phyloP scores from a whole-genome alignment of 2,888 invertebrate genomes.

The Aphrophora alni region DNA sequence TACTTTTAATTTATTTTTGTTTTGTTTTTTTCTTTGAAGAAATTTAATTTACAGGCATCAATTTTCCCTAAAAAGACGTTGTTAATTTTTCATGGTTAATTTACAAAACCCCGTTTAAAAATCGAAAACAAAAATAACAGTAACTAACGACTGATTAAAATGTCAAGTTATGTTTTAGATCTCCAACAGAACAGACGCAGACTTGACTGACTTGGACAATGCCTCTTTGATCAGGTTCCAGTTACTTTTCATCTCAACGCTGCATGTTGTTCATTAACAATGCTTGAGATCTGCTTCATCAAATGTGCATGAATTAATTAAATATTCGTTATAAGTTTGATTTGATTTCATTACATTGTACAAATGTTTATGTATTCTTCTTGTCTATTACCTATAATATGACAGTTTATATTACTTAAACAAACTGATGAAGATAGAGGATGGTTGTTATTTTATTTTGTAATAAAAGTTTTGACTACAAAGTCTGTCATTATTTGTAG shows the following conservation, averaged over 20 bases:
- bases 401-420: not conserved
- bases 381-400: not conserved
- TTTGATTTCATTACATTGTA: not conserved
- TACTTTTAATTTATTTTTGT: too few relatives aligned
- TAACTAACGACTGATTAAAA: not conserved
- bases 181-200: not conserved
- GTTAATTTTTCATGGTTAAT: too few relatives aligned
- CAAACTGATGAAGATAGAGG: not conserved
- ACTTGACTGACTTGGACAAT: not conserved
- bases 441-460: not conserved
- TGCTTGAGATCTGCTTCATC: not conserved
- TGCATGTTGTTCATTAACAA: not conserved
- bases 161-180: not conserved
- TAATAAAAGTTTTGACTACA: not conserved
- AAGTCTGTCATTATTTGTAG: not conserved
- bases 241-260: not conserved
- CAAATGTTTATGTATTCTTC: too few relatives aligned
- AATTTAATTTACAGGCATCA: too few relatives aligned
- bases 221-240: not conserved
- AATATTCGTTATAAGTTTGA: not conserved
- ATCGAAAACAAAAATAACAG: too few relatives aligned
- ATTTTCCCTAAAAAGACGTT: too few relatives aligned
- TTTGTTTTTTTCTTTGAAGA: too few relatives aligned
- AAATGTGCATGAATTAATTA: slow-evolving; percentile 7
- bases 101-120: too few relatives aligned